These are phyloP conservation scores for Drosophila santomea DNA, from an alignment of 1,140 invertebrate species.

Conservation along the genomic window DNA sequence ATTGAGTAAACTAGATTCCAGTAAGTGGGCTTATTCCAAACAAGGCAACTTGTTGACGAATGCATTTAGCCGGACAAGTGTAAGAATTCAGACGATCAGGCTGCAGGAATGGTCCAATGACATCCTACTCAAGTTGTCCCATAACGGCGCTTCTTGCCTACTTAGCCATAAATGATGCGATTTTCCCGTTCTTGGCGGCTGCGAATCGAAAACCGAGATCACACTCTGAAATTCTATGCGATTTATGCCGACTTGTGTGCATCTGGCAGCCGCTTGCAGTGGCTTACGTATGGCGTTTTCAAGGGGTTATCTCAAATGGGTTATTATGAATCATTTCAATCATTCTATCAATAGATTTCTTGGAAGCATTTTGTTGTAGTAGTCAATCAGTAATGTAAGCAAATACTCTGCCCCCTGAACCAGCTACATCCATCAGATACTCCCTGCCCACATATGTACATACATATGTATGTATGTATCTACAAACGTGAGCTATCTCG, in stretches of 20 bases:
- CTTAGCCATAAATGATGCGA: constrained; percentile 32
- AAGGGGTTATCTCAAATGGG: background rate
- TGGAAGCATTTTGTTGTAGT: too few species aligned
- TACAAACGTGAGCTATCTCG: constrained; percentile 14
- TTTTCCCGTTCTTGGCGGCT: constrained; percentile 21
- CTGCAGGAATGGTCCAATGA: constrained; percentile 35
- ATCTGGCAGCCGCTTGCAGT: background rate
- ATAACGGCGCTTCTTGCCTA: constrained; percentile 32
- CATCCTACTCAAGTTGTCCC: constrained; percentile 24
- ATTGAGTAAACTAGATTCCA: constrained; percentile 34
- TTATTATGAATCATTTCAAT: background rate
- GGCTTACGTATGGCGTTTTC: background rate
- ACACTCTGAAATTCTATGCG: constrained; percentile 12
- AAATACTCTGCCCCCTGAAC: constrained; percentile 1
- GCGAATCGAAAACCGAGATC: constrained; percentile 1
- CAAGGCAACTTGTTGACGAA: constrained; percentile 29
- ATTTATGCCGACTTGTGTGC: background rate
- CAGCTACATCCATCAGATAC: background rate
- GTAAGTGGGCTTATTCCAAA: constrained; percentile 28
- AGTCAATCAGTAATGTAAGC: too few species aligned
- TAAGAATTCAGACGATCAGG: constrained; percentile 7
- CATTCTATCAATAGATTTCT: too few species aligned
- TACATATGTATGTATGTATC: background rate
- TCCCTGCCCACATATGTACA: background rate
- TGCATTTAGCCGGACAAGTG: constrained; percentile 1